Conservation (phyloP, 2,113 vertebrate genomes). For the Pangasianodon hypophthalmus region DNA sequence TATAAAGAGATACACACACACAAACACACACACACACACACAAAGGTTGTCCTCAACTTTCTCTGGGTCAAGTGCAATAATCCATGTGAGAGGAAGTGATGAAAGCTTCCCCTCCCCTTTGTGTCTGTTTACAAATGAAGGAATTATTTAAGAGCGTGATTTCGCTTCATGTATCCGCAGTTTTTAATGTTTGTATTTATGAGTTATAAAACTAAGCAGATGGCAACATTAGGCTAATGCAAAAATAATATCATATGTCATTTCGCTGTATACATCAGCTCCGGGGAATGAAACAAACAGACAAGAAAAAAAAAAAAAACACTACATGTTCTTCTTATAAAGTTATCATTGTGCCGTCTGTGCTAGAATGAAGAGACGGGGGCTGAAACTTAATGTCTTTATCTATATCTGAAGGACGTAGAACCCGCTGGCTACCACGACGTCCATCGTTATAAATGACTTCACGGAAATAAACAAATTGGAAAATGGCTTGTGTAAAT, state of each 20-base stretch:
- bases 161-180: background rate
- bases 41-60: background rate
- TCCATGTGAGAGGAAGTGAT: background rate
- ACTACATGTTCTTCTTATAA: background rate
- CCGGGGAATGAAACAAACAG: slow-evolving; percentile 22
- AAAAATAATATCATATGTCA: slow-evolving; percentile 37
- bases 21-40: slow-evolving; percentile 22
- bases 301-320: background rate
- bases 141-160: slow-evolving; percentile 17
- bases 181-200: slow-evolving; percentile 15
- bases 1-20: slow-evolving; percentile 7
- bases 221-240: slow-evolving; percentile 31
- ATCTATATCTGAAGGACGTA: slow-evolving; percentile 8
- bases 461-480: slow-evolving; percentile 24
- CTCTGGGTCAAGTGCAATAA: slow-evolving; percentile 25
- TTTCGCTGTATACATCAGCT: slow-evolving; percentile 30
- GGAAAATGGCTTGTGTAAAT: slow-evolving; percentile 31
- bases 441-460: slow-evolving; percentile 30
- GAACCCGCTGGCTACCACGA: background rate
- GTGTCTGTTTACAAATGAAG: slow-evolving; percentile 17
- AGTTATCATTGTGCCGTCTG: background rate
- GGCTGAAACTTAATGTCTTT: slow-evolving; percentile 25
- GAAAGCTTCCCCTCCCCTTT: background rate
- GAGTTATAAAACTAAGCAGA: slow-evolving; percentile 22
- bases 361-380: background rate